Conservation (phyloP, 2,888 invertebrate species). For the Ochlodes sylvanus region DNA sequence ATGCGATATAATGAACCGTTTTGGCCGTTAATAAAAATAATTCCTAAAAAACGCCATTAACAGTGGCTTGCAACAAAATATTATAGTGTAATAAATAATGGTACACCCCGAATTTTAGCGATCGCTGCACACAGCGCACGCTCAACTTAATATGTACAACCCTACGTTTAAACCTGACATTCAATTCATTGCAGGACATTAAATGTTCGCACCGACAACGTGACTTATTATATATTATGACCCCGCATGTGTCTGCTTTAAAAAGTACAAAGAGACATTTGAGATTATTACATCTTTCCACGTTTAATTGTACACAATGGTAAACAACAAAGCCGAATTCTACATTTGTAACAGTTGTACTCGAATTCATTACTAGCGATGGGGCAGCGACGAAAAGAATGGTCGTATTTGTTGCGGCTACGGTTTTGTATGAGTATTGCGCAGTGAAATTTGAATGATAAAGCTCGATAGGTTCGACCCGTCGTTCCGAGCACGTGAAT, state of each 20-base stretch:
- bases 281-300: slow-evolving; percentile 83
- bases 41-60: slow-evolving; percentile 78
- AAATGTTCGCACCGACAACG: slow-evolving; percentile 62
- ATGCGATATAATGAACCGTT: slow-evolving; percentile 77
- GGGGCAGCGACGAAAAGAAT: slow-evolving; percentile 56
- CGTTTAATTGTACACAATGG: slow-evolving; percentile 82
- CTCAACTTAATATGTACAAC: slow-evolving; percentile 75
- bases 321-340: slow-evolving; percentile 74
- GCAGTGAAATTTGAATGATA: slow-evolving; percentile 78
- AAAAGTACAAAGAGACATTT: slow-evolving; percentile 79
- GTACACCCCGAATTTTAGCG: slow-evolving; percentile 81
- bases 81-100: slow-evolving; percentile 82
- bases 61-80: slow-evolving; percentile 79
- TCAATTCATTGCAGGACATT: slow-evolving; percentile 73
- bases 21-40: slow-evolving; percentile 77
- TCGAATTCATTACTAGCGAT: slow-evolving; percentile 61
- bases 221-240: slow-evolving; percentile 73
- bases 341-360: slow-evolving; percentile 78
- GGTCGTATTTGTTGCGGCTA: slow-evolving; percentile 68
- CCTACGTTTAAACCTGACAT: slow-evolving; percentile 80
- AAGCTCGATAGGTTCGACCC: slow-evolving; percentile 65
- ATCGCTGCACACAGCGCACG: slow-evolving; percentile 69
- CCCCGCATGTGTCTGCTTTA: slow-evolving; percentile 78
- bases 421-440: slow-evolving; percentile 64
- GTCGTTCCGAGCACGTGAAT: slow-evolving; percentile 62